Percentiles rank a stretch among this genome's conserved stretches.
Evolutionary conservation across 2,797 vertebrate genomes (phyloP).

Genomic region (Delichon dasypus): DNA sequence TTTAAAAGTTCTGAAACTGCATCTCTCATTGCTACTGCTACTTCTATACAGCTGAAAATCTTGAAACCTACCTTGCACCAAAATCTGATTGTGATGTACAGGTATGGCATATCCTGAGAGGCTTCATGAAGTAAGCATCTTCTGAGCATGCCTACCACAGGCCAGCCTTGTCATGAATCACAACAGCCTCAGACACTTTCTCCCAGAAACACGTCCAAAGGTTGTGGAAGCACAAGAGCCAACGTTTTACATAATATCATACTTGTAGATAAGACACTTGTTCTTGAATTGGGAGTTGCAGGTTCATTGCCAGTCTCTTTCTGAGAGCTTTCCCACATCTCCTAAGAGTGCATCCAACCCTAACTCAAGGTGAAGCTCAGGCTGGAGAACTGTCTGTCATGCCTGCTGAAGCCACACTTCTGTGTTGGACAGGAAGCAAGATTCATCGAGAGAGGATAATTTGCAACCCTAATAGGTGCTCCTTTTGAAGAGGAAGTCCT

Average conservation of each 20-base stretch:
- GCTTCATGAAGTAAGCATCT: background rate
- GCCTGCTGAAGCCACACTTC: background rate
- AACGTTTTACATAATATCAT: background rate
- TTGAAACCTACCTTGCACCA: background rate
- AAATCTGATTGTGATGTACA: background rate
- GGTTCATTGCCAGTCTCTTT: background rate
- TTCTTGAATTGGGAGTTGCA: background rate
- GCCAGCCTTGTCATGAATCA: background rate
- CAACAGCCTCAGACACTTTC: background rate
- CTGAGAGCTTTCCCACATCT: background rate
- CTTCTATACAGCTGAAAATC: background rate
- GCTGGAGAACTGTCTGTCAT: background rate
- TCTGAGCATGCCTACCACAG: background rate
- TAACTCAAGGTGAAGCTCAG: background rate
- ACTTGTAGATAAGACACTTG: background rate
- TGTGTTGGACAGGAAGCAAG: background rate
- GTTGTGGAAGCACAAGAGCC: background rate
- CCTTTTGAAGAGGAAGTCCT: slow-evolving; percentile 53
- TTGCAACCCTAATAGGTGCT: slow-evolving; percentile 52
- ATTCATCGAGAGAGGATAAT: slow-evolving; percentile 19
- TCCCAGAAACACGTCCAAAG: background rate
- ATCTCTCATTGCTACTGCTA: background rate
- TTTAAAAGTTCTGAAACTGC: background rate
- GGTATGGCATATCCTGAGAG: background rate
- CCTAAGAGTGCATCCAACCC: background rate